These are phyloP conservation scores for Pachyseris speciosa DNA, from an alignment of 64 coral and sea anemone species.

Conservation along the genomic window DNA sequence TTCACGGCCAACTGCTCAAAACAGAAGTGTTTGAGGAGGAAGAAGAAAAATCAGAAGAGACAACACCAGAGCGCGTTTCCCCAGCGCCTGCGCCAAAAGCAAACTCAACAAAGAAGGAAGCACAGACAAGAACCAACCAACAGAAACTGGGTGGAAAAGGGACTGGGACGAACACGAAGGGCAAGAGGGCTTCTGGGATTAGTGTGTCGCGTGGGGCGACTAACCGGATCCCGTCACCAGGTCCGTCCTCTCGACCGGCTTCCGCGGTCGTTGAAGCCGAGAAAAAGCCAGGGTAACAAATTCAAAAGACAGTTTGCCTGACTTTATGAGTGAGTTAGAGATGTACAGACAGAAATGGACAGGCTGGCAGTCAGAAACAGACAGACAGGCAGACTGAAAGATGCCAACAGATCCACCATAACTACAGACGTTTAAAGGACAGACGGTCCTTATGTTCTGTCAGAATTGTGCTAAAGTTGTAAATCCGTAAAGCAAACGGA, in stretches of 20 bases:
- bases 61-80: neutral
- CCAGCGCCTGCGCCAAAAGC: neutral
- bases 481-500: too few relatives aligned
- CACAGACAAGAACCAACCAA: conserved; percentile 18
- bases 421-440: too few relatives aligned
- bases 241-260: neutral
- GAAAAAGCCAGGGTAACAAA: conserved; percentile 1
- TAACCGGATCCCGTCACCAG: neutral
- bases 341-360: too few relatives aligned
- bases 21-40: conserved; percentile 64
- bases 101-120: conserved; percentile 13
- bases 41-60: conserved; percentile 17
- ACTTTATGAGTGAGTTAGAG: too few relatives aligned
- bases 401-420: too few relatives aligned
- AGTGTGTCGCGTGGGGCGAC: neutral
- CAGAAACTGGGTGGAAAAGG: neutral
- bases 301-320: neutral
- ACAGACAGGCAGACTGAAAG: too few relatives aligned
- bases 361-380: too few relatives aligned
- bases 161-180: neutral
- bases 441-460: too few relatives aligned
- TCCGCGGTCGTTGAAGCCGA: neutral
- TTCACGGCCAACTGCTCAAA: conserved; percentile 65
- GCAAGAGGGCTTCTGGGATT: neutral
- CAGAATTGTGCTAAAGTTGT: too few relatives aligned